phyloP scores from a whole-genome alignment of 1,140 invertebrate genomes.

The Pseudobourletiella spinata region DNA sequence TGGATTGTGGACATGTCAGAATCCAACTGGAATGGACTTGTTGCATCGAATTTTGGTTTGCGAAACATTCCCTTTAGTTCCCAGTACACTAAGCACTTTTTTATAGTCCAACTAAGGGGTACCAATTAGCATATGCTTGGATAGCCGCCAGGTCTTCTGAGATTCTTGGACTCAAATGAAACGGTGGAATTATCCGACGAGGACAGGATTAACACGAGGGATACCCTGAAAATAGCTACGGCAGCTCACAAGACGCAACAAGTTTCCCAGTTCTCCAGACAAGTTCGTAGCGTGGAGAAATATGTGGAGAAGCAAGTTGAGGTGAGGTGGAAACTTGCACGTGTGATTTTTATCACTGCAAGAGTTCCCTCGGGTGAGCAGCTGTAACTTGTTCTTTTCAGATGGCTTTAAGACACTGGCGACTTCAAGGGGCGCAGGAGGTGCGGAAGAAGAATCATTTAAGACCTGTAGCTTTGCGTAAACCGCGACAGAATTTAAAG shows the following conservation, averaged over 20 bases:
- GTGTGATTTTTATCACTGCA: neutral
- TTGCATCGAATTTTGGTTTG: slow-evolving; percentile 79
- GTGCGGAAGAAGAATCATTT: slow-evolving; percentile 49
- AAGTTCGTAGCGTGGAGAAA: slow-evolving; percentile 38
- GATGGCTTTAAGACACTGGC: slow-evolving; percentile 81
- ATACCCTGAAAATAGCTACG: slow-evolving; percentile 88
- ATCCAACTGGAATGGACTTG: slow-evolving; percentile 81
- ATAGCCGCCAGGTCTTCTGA: slow-evolving; percentile 76
- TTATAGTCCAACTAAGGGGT: too few relatives aligned
- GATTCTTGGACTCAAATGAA: slow-evolving; percentile 79
- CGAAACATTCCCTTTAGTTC: too few relatives aligned
- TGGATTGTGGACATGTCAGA: slow-evolving; percentile 92
- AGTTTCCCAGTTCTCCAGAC: slow-evolving; percentile 23
- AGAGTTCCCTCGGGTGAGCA: too few relatives aligned
- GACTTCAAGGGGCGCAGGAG: slow-evolving; percentile 42
- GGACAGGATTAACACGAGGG: slow-evolving; percentile 70
- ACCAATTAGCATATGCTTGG: too few relatives aligned
- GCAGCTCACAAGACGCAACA: slow-evolving; percentile 47
- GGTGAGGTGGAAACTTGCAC: slow-evolving; percentile 36
- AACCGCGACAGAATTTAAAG: slow-evolving; percentile 82
- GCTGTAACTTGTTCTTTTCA: slow-evolving; percentile 37
- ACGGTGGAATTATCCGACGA: slow-evolving; percentile 66
- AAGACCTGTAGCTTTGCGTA: slow-evolving; percentile 78
- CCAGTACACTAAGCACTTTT: too few relatives aligned
- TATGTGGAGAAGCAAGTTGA: slow-evolving; percentile 71